Percentiles rank a stretch among this genome's conserved stretches.
phyloP scores from a whole-genome alignment of 37 sponge, comb jelly and placozoan species.

The Halichondria panicea region DNA sequence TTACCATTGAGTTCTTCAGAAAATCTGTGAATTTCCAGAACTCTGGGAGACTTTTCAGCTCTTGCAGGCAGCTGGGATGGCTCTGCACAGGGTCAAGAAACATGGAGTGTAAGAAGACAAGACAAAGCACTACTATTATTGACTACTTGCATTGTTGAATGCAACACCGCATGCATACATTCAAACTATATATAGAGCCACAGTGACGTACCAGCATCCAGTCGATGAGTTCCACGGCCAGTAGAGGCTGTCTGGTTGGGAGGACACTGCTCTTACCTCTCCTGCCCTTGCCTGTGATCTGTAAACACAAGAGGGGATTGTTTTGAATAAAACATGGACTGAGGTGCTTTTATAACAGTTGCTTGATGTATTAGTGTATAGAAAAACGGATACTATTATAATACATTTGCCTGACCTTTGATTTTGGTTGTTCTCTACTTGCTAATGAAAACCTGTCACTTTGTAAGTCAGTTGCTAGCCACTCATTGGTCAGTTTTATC shows the following conservation, averaged over 20 bases:
- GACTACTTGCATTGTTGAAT: too few species aligned
- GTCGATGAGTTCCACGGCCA: slow-evolving; percentile 25
- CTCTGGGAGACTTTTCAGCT: slow-evolving; percentile 27
- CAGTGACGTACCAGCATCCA: slow-evolving; percentile 55
- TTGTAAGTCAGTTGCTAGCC: slow-evolving; percentile 9
- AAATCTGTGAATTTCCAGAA: slow-evolving; percentile 39
- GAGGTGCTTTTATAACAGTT: too few species aligned
- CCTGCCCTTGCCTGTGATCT: slow-evolving; percentile 2
- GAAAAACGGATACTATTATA: too few species aligned
- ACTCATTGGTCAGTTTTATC: slow-evolving; percentile 20
- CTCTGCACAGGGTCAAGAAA: slow-evolving; percentile 9
- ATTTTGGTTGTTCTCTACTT: too few species aligned
- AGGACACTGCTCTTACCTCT: background rate
- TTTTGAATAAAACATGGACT: too few species aligned
- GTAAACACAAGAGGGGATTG: background rate
- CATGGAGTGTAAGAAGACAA: background rate
- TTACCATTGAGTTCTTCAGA: slow-evolving; percentile 55
- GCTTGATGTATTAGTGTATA: too few species aligned
- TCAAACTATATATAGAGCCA: background rate
- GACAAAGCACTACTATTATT: background rate
- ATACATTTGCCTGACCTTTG: too few species aligned
- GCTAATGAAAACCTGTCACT: background rate
- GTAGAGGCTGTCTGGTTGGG: background rate
- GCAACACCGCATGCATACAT: background rate
- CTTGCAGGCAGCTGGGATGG: slow-evolving; percentile 45